These are phyloP conservation scores for Prinia subflava DNA, from an alignment of 2,113 vertebrate species.

Conservation along the genomic window DNA sequence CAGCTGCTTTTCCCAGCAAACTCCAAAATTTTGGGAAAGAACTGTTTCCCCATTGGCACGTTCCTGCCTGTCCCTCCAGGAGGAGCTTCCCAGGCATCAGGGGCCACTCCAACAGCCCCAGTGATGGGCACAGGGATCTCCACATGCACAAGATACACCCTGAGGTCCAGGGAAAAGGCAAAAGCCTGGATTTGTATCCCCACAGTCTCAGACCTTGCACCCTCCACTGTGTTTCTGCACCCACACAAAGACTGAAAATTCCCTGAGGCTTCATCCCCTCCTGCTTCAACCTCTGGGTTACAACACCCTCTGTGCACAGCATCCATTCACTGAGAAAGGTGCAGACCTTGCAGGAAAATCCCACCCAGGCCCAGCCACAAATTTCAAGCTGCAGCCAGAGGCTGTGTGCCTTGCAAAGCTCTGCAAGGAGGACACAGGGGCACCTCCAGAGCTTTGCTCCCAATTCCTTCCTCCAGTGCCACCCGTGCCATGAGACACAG, in stretches of 20 bases:
- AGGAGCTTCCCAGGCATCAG: not conserved
- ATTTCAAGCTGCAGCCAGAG: not conserved
- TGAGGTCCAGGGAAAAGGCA: not conserved
- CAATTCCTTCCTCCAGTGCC: not conserved
- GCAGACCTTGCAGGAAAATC: not conserved
- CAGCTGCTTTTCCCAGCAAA: not conserved
- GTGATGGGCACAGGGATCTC: rapidly evolving
- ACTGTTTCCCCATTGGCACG: rapidly evolving
- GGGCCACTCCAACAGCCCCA: not conserved
- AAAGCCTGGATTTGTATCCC: not conserved
- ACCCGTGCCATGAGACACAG: not conserved
- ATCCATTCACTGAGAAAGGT: not conserved
- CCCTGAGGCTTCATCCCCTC: not conserved
- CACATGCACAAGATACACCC: not conserved
- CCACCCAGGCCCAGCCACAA: rapidly evolving
- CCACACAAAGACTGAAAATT: not conserved
- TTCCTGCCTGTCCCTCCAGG: not conserved
- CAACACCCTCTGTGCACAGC: not conserved
- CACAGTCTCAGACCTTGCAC: not conserved
- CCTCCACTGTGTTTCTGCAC: rapidly evolving
- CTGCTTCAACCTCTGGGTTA: not conserved
- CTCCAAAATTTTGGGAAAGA: rapidly evolving
- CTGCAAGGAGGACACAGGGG: not conserved
- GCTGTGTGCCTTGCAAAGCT: not conserved
- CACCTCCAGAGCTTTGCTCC: not conserved